Evolutionary conservation across 2,888 invertebrate genomes (phyloP), one percentile per base, ranked within the genome.

Genomic region (Lasioglossum lativentre): DNA sequence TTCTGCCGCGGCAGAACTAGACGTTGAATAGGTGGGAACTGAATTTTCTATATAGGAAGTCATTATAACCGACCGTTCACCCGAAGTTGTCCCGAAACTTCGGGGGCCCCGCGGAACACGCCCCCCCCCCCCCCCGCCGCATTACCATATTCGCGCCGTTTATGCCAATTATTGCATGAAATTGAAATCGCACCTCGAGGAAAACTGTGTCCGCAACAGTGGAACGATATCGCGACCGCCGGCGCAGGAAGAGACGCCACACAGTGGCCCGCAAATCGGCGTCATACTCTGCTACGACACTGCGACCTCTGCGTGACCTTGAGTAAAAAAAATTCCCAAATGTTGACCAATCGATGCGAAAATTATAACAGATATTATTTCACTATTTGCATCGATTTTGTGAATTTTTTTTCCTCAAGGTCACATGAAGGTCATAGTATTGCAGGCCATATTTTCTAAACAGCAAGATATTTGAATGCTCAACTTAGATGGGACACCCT

Each of bases 91-190:
- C 84, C 38, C 59, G 73, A 76, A 80, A 85, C 73, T 80, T 80
- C 42, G 80, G 23, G 70, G 70, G 40, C 42, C 12, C 40, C 76
- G 52, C 52, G 77, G 12, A 40, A 76, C 85, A 42, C 77, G 16
- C 74, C 38, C n/a, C 34, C 34, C 34, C 1, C 34, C 3, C 34
- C 34, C 34, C 3, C 34, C 3, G 3, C 34, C n/a, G 74, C 47
- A 80, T 86, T 86, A 77, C 85, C 86, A 85, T 85, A 85, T 77
- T 80, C 85, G 80, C 76, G 70, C 66, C 86, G 68, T 86, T 86
- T 85, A 85, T 70, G 80, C 80, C 86, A 85, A 86, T 86, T 86
- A 85, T 80, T 85, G 76, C 75, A 14, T n/a, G 85, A 75, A 85
- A 85, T 85, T 85, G 85, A 85, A 85, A 85, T 85, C 79, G 85